These are phyloP conservation scores for Pithys albifrons DNA, from an alignment of 2,113 vertebrate genomes.

Conservation along the genomic window DNA sequence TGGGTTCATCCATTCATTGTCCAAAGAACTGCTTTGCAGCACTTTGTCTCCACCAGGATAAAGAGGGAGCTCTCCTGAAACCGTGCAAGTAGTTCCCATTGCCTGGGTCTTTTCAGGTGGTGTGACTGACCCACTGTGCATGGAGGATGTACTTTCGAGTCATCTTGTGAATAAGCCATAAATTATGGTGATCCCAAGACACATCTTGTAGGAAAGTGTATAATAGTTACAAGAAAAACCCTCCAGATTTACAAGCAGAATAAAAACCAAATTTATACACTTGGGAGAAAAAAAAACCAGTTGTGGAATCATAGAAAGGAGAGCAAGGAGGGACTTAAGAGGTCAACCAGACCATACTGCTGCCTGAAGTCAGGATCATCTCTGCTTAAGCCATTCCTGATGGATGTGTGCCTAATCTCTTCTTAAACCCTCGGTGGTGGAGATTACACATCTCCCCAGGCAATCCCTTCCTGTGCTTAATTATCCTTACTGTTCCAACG, in stretches of 20 bases:
- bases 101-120: background rate
- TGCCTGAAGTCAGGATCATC: slow-evolving; percentile 57
- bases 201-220: background rate
- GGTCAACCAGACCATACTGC: slow-evolving; percentile 37
- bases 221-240: background rate
- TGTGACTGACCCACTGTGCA: fast-evolving
- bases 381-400: slow-evolving; percentile 44
- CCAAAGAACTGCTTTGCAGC: background rate
- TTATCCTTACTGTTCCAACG: slow-evolving; percentile 18
- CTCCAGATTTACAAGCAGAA: slow-evolving; percentile 16
- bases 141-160: background rate
- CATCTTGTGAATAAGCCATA: background rate
- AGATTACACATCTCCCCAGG: slow-evolving; percentile 60
- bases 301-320: slow-evolving; percentile 24
- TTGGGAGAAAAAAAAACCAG: fast-evolving
- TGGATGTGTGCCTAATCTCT: slow-evolving; percentile 46
- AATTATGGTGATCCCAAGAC: background rate
- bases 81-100: background rate
- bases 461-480: slow-evolving; percentile 20
- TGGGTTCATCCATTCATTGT: background rate
- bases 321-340: slow-evolving; percentile 38
- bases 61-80: background rate
- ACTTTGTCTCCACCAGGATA: background rate
- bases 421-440: slow-evolving; percentile 30
- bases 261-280: background rate